Conservation (phyloP, 2,113 vertebrate genomes). For the Pluvianellus socialis region DNA sequence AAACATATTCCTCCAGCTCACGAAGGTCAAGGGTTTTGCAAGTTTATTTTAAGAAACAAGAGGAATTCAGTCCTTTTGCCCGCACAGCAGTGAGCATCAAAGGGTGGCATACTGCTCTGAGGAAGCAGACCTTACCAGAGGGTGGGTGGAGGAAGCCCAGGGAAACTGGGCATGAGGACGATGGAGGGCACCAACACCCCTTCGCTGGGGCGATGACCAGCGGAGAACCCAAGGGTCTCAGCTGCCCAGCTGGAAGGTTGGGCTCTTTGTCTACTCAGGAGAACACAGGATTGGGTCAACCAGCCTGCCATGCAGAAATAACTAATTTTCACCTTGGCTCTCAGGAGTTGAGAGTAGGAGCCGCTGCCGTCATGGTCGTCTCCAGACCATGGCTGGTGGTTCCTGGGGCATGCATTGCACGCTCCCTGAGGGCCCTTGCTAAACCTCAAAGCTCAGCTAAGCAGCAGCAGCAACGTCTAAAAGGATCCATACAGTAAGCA, state of each 20-base stretch:
- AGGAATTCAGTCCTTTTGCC: not conserved
- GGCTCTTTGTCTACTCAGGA: not conserved
- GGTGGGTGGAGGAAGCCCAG: not conserved
- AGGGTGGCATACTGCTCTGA: not conserved
- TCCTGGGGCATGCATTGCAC: not conserved
- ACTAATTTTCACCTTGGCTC: not conserved
- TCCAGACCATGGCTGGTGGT: not conserved
- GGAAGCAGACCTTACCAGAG: not conserved
- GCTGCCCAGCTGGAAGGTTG: not conserved
- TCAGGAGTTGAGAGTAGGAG: not conserved
- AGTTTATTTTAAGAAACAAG: slow-evolving; percentile 33
- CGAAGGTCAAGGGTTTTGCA: slow-evolving; percentile 31
- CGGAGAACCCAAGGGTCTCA: not conserved
- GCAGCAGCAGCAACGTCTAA: not conserved
- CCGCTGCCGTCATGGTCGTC: not conserved
- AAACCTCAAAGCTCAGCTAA: not conserved
- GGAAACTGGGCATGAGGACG: not conserved
- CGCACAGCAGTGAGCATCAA: not conserved
- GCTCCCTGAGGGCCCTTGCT: not conserved
- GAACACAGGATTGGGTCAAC: not conserved
- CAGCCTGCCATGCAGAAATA: not conserved
- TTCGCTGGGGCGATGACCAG: not conserved
- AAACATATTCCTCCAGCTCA: slow-evolving; percentile 27
- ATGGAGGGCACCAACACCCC: rapidly evolving
- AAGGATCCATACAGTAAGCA: not conserved